Percentiles rank a stretch among this genome's conserved stretches.
These are phyloP conservation scores for Autographa pulchrina DNA, from an alignment of 2,888 invertebrate genomes.

Conservation along the genomic window DNA sequence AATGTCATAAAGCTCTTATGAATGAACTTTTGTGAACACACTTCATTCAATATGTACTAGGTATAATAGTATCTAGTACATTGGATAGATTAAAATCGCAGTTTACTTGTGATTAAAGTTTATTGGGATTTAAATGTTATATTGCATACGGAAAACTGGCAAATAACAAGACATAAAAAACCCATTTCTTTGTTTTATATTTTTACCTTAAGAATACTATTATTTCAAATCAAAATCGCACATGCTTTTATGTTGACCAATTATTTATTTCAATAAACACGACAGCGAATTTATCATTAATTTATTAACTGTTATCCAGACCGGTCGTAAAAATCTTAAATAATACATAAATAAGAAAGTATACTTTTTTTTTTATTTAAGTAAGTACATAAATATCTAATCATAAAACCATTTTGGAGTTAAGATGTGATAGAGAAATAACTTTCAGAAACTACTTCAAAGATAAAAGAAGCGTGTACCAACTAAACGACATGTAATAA, in stretches of 20 bases:
- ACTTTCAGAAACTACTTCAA: constrained; percentile 13
- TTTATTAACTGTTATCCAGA: too few species aligned
- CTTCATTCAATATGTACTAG: not conserved
- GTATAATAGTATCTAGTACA: not conserved
- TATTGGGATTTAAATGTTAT: not conserved
- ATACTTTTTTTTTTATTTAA: constrained; percentile 9
- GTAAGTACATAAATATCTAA: constrained; percentile 11
- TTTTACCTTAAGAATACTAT: too few species aligned
- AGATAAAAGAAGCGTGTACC: constrained; percentile 13
- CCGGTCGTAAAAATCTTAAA: too few species aligned
- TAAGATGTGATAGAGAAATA: constrained; percentile 17
- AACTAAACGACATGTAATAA: constrained; percentile 9
- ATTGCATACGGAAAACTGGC: too few species aligned
- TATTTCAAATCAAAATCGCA: too few species aligned
- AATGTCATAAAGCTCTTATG: constrained; percentile 41
- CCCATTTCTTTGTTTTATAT: too few species aligned
- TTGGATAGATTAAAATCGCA: not conserved
- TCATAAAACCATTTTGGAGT: constrained; percentile 24
- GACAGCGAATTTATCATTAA: too few species aligned
- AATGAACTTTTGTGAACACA: constrained; percentile 17
- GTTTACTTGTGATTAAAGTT: not conserved
- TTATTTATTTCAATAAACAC: too few species aligned
- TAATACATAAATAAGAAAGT: not conserved
- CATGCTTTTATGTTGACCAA: too few species aligned
- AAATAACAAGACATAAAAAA: too few species aligned